These are phyloP conservation scores for Listrodromus nycthemerus DNA, from an alignment of 2,888 invertebrate species.

Conservation along the genomic window DNA sequence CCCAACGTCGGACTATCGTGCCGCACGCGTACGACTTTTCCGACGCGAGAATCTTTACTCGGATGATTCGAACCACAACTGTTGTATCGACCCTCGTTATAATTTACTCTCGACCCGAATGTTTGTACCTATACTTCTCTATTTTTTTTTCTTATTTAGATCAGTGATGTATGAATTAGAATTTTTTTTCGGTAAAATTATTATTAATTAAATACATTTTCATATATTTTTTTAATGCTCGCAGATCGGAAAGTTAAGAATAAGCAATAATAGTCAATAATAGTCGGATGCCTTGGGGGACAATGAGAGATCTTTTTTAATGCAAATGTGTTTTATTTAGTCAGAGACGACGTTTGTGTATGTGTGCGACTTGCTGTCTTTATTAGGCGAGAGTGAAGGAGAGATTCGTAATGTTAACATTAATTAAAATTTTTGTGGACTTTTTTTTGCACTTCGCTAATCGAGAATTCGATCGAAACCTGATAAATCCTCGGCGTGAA, in stretches of 20 bases:
- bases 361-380: constrained; percentile 43
- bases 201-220: neutral
- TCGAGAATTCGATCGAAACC: neutral
- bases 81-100: constrained; percentile 36
- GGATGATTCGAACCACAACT: constrained; percentile 26
- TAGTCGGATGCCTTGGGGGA: neutral
- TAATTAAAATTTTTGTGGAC: constrained; percentile 15
- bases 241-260: neutral
- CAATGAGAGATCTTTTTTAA: neutral
- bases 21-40: constrained; percentile 6
- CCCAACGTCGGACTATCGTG: constrained; percentile 6
- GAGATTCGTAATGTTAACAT: constrained; percentile 58
- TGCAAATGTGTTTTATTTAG: constrained; percentile 61
- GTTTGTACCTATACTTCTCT: neutral
- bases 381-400: constrained; percentile 56
- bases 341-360: constrained; percentile 28
- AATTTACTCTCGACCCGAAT: neutral
- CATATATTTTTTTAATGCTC: neutral
- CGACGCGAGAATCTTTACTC: constrained; percentile 1
- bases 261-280: neutral
- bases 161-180: neutral
- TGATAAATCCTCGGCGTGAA: neutral
- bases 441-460: neutral
- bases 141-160: neutral
- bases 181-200: neutral